These are phyloP conservation scores for Sebastes iracundus DNA, from an alignment of 2,797 vertebrate genomes.

Conservation along the genomic window DNA sequence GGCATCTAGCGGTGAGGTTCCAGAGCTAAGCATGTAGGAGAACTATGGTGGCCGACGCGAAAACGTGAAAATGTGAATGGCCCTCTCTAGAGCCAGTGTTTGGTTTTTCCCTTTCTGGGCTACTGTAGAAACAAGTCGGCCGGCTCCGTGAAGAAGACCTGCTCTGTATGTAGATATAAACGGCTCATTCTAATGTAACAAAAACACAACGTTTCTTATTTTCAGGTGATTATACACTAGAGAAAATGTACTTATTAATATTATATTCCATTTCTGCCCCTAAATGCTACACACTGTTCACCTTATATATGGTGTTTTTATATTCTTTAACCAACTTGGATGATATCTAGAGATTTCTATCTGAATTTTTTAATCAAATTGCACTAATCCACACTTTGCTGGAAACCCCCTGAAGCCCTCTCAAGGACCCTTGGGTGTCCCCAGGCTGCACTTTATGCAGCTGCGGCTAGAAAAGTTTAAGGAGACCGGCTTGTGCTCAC, in stretches of 20 bases:
- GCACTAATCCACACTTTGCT: conserved; percentile 53
- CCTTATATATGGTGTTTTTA: background rate
- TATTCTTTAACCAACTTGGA: background rate
- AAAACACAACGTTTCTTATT: background rate
- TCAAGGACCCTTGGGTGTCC: conserved; percentile 35
- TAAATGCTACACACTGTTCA: background rate
- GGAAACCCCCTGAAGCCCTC: conserved; percentile 25
- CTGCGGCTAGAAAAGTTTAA: conserved; percentile 26
- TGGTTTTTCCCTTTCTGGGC: background rate
- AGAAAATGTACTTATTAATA: background rate
- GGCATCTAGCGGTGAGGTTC: too few species aligned
- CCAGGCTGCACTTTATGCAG: conserved; percentile 45
- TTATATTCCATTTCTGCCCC: background rate
- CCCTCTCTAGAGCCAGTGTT: background rate
- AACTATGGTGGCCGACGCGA: too few species aligned
- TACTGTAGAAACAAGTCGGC: background rate
- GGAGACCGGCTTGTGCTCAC: conserved; percentile 3
- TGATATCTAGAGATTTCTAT: conserved; percentile 31
- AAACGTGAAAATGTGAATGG: background rate
- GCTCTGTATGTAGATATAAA: background rate
- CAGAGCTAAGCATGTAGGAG: too few species aligned
- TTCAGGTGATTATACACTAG: background rate
- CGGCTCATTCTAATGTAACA: background rate
- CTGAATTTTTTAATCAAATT: conserved; percentile 37
- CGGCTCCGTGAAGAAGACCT: background rate